These are phyloP conservation scores for Gonioctena quinquepunctata DNA, from an alignment of 1,140 invertebrate genomes.

Conservation along the genomic window DNA sequence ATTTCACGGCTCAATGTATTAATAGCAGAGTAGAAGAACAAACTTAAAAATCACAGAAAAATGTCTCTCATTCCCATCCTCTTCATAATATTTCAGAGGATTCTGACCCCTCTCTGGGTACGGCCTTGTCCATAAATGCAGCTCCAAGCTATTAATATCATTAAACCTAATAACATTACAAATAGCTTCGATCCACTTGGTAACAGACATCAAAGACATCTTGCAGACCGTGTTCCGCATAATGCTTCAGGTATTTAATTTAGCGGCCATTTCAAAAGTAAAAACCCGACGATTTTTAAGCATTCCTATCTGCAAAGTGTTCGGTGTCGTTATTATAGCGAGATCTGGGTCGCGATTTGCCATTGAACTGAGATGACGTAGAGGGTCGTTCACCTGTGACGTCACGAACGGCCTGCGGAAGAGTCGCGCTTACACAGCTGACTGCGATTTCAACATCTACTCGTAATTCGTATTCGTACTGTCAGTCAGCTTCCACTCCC, in stretches of 20 bases:
- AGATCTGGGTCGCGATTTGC: constrained; percentile 58
- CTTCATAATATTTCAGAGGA: too few species aligned
- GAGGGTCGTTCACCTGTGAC: constrained; percentile 56
- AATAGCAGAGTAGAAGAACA: too few species aligned
- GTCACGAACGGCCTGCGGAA: constrained; percentile 48
- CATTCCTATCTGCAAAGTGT: background rate
- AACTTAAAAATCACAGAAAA: too few species aligned
- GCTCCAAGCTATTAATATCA: too few species aligned
- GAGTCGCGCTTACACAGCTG: constrained; percentile 46
- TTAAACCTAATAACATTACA: too few species aligned
- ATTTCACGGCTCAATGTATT: too few species aligned
- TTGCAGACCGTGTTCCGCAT: background rate
- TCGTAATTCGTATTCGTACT: too few species aligned
- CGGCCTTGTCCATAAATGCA: too few species aligned
- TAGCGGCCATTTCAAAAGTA: background rate
- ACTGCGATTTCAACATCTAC: constrained; percentile 28
- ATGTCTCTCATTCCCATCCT: too few species aligned
- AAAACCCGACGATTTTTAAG: background rate
- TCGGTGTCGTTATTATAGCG: constrained; percentile 14
- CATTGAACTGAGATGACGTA: constrained; percentile 57
- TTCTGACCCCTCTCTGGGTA: too few species aligned
- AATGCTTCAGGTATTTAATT: background rate
- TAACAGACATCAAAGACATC: background rate
- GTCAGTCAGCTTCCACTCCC: background rate
- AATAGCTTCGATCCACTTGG: too few species aligned